Evolutionary conservation across 2,888 invertebrate genomes (phyloP), one percentile per base, ranked within the genome.

Genomic region (Drosophila prolongata): DNA sequence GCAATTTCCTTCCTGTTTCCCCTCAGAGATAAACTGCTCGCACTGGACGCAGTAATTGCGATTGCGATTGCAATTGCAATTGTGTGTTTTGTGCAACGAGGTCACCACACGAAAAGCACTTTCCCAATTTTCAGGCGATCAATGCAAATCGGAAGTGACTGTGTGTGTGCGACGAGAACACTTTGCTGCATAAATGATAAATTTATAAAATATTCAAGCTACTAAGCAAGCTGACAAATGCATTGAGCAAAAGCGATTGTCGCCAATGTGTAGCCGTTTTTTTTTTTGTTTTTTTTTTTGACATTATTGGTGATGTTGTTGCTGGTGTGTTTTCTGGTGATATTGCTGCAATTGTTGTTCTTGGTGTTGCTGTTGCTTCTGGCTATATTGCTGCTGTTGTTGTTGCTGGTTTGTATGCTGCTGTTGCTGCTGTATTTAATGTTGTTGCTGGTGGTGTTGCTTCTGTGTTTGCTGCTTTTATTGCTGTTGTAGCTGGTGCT

Each of bases 121-220:
- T 83, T 83, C 83, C 78, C 76, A 86, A 85, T 85, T 84, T 85
- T 52, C 80, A 37, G 71, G 64, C 87, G 81, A 87, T 88, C 81
- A 78, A 81, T 76, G 71, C 66, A 87, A 87, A 87, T 85, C 89
- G 85, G 89, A 85, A 85, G 86, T 89, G 77, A 60, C 71, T 52
- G 16, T 50, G 55, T 76, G 81, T 70, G 30, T 30, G 30, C 8
- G 30, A 75, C 67, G 75, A 87, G 82, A 82, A 88, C 83, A 83
- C 67, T 87, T 78, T 67, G 76, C 77, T 70, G 76, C 66, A n/a
- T 34, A 10, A 34, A 80, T 58, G 67, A 71, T 55, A 77, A 79
- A 85, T 38, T 50, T 2, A 44, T 49, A 70, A 43, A 62, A n/a
- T 34, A 43, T n/a, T 47, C 50, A 62, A 14, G 53, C 64, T 58